Percentiles rank a stretch among this genome's conserved stretches.
Conservation (phyloP, 2,797 vertebrate species). For the Gymnodraco acuticeps region DNA sequence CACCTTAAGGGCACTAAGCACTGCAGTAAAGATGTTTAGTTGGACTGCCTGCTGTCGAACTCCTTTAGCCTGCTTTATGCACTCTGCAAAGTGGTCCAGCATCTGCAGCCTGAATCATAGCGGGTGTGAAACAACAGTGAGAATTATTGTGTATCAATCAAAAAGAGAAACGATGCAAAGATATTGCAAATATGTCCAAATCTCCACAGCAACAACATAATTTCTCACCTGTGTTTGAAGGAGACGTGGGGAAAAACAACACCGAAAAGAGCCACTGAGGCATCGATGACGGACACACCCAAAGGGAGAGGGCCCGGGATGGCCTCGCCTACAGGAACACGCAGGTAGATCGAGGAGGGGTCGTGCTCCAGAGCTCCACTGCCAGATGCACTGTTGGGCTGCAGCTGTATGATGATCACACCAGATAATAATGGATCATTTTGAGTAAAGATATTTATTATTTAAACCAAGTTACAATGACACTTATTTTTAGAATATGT, state of each 20-base stretch:
- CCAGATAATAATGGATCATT: background rate
- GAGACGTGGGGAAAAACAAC: constrained; percentile 99
- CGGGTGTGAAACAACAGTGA: background rate
- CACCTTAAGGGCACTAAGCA: constrained; percentile 98
- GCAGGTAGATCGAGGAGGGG: constrained; percentile 97
- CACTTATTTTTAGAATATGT: background rate
- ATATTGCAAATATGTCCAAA: background rate
- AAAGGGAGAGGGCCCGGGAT: constrained; percentile 96
- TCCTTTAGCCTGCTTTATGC: constrained; percentile 98
- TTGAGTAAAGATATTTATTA: background rate
- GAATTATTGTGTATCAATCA: background rate
- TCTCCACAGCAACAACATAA: background rate
- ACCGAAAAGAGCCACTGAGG: constrained; percentile 97
- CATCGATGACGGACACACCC: constrained; percentile 97
- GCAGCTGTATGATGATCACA: constrained; percentile 84
- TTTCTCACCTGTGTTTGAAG: constrained; percentile 93
- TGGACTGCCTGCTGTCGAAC: constrained; percentile 98
- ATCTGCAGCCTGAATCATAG: constrained; percentile 91
- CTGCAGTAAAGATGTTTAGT: constrained; percentile 98
- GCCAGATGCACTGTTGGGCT: constrained; percentile 98
- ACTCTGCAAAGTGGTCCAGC: constrained; percentile 99
- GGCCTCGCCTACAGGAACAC: constrained; percentile 94
- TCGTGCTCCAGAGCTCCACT: constrained; percentile 98
- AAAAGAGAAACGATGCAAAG: background rate
- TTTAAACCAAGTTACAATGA: background rate